Evolutionary conservation across 2,888 invertebrate species (phyloP), one percentile per base, ranked within the genome.

Genomic region (Diarsia mendica): DNA sequence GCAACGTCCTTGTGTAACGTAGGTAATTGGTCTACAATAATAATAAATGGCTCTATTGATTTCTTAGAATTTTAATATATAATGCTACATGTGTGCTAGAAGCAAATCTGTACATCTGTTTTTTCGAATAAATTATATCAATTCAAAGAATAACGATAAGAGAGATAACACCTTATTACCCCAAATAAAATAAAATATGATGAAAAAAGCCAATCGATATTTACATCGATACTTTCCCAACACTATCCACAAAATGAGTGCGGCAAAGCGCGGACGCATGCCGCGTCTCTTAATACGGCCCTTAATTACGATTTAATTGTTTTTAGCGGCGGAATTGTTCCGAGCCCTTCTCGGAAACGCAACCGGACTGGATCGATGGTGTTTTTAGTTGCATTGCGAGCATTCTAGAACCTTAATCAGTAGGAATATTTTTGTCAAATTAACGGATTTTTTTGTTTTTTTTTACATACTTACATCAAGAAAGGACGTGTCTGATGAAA

Each of bases 241-340:
- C 94, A 86, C 93, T 94, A 92, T 67, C 79, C 82, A 88, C 90
- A 90, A 95, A 94, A 93, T 90, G 92, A 92, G 91, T 89, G 90
- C 90, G 79, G 91, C 91, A 91, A 90, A 92, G 90, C 92, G 87
- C 88, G 83, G 84, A 88, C 93, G 93, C 94, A 94, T 93, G 92
- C 95, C 94, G 87, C 85, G 91, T 90, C 90, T 91, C 93, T 95
- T 95, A 95, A 95, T 96, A 94, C 93, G 94, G 93, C 86, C 91
- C 92, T 94, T 96, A 96, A 96, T 96, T 95, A 95, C 95, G 92
- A 92, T 95, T 95, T 96, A 96, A 96, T 96, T 95, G 94, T 95
- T 96, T 95, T 95, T 94, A 93, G 92, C 91, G 92, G 87, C 87
- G 89, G 93, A 93, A 94, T 93, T 93, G 93, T 93, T 93, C 86